Percentiles rank a stretch among this genome's conserved stretches.
phyloP scores from a whole-genome alignment of 2,113 vertebrate species.

The Zapornia atra region DNA sequence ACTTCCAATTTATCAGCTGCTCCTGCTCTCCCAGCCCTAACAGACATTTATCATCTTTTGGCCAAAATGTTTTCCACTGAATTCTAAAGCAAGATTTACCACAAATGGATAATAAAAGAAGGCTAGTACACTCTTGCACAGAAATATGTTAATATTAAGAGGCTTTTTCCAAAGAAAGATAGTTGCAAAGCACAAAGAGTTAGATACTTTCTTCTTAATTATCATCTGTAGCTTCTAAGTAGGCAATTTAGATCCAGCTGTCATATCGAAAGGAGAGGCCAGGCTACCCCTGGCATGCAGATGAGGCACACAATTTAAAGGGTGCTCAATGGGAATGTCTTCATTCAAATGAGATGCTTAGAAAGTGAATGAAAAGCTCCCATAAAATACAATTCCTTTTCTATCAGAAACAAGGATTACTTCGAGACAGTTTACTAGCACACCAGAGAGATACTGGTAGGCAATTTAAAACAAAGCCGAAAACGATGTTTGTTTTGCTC shows the following conservation, averaged over 20 bases:
- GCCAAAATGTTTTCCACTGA: background rate
- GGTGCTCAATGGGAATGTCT: background rate
- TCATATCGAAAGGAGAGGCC: slow-evolving; percentile 1
- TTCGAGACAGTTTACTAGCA: slow-evolving; percentile 1
- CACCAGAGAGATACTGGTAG: background rate
- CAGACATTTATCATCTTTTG: background rate
- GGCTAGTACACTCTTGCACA: background rate
- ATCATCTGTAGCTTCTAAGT: slow-evolving; percentile 26
- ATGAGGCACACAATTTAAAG: slow-evolving; percentile 5
- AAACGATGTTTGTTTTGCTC: background rate
- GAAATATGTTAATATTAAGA: background rate
- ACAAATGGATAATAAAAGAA: background rate
- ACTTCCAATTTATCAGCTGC: background rate
- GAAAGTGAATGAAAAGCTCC: slow-evolving; percentile 7
- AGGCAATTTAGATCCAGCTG: slow-evolving; percentile 36
- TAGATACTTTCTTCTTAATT: slow-evolving; percentile 12
- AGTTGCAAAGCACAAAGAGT: background rate
- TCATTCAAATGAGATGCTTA: slow-evolving; percentile 13
- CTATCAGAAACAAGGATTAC: background rate
- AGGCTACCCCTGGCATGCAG: background rate
- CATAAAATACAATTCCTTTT: slow-evolving; percentile 18
- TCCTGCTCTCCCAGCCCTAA: background rate
- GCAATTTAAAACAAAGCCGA: background rate
- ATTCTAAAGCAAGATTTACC: background rate
- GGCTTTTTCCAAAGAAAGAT: background rate